Evolutionary conservation across 2,888 invertebrate species (phyloP).

Genomic region (Platycheirus rosarum): DNA sequence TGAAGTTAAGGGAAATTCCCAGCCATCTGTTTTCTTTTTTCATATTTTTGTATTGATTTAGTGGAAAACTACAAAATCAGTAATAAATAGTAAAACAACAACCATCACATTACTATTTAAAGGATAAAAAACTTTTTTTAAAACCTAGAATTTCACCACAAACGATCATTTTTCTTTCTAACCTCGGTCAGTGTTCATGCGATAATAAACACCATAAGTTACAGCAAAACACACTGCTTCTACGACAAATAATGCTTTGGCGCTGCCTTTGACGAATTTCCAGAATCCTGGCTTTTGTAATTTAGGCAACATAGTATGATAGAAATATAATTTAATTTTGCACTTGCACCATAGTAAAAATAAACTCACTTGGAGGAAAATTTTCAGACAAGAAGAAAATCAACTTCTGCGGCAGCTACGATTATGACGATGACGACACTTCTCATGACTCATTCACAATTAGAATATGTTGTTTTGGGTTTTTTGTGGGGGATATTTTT

Average conservation of each 20-base stretch:
- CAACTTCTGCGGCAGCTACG: too few species aligned
- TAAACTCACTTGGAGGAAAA: slow-evolving; percentile 20
- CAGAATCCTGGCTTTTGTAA: slow-evolving; percentile 84
- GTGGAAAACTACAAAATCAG: too few species aligned
- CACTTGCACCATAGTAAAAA: slow-evolving; percentile 17
- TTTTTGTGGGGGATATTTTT: too few species aligned
- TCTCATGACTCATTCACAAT: slow-evolving; percentile 64
- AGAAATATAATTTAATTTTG: background rate
- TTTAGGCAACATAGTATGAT: slow-evolving; percentile 86
- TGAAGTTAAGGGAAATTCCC: slow-evolving; percentile 14
- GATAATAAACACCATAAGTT: slow-evolving; percentile 87
- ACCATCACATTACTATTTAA: too few species aligned
- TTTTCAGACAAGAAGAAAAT: slow-evolving; percentile 18
- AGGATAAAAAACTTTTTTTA: too few species aligned
- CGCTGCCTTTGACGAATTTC: slow-evolving; percentile 84
- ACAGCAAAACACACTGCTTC: slow-evolving; percentile 86
- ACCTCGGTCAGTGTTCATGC: slow-evolving; percentile 89
- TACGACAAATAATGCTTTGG: slow-evolving; percentile 84
- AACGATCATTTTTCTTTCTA: slow-evolving; percentile 76
- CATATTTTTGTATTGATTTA: background rate
- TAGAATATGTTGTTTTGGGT: slow-evolving; percentile 14
- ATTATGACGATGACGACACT: slow-evolving; percentile 19
- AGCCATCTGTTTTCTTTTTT: slow-evolving; percentile 48
- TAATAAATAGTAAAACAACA: too few species aligned
- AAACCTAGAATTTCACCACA: too few species aligned